Evolutionary conservation across 2,888 invertebrate species (phyloP).

Genomic region (Nowickia ferox): DNA sequence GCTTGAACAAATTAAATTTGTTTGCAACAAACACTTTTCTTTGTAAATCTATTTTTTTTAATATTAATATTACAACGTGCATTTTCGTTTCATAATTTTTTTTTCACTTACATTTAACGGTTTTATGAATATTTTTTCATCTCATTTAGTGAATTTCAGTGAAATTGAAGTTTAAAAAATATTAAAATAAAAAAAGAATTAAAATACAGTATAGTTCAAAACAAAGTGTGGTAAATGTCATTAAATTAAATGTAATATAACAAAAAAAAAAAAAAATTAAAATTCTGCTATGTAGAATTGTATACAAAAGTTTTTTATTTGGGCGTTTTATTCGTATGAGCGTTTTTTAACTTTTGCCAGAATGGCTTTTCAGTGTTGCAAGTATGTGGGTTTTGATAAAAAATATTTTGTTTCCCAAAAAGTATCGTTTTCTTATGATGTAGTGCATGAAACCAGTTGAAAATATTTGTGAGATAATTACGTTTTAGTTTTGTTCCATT

Average conservation of each 20-base stretch:
- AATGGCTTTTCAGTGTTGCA: background rate
- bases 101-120: conserved; percentile 35
- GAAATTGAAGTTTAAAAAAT: conserved; percentile 21
- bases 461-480: conserved; percentile 30
- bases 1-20: conserved; percentile 25
- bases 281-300: conserved; percentile 70
- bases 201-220: background rate
- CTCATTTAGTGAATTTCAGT: background rate
- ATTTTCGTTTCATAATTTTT: conserved; percentile 14
- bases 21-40: conserved; percentile 11
- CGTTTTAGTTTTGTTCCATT: conserved; percentile 19
- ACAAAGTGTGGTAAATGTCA: background rate
- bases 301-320: conserved; percentile 35
- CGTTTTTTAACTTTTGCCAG: background rate
- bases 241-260: background rate
- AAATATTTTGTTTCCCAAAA: background rate
- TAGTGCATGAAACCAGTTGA: conserved; percentile 54
- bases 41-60: conserved; percentile 29
- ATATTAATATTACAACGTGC: conserved; percentile 55
- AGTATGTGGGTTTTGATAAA: too few species aligned
- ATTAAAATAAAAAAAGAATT: background rate
- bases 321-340: background rate
- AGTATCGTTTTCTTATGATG: conserved; percentile 26
- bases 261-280: conserved; percentile 6
- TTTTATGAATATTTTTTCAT: conserved; percentile 14